Conservation (phyloP, 2,888 invertebrate genomes). For the Cosmorhoe ocellata region DNA sequence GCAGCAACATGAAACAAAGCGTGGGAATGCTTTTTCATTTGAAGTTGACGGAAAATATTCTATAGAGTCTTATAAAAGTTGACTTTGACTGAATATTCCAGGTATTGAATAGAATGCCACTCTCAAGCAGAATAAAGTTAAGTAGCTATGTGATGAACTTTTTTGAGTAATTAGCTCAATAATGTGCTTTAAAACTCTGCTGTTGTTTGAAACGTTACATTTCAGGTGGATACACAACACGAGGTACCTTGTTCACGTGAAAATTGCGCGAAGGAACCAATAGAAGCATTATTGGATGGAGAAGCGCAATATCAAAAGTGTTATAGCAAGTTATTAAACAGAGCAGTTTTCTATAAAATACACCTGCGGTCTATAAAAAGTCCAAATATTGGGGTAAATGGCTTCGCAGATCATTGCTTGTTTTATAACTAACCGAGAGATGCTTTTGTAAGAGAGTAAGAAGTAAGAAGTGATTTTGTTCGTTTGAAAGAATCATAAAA, state of each 20-base stretch:
- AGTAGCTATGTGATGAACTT: no score
- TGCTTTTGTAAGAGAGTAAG: constrained; percentile 24
- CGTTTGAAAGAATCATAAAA: neutral
- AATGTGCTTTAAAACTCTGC: no score
- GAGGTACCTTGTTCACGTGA: neutral
- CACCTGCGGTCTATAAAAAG: constrained; percentile 71
- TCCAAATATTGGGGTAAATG: constrained; percentile 53
- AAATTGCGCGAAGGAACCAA: neutral
- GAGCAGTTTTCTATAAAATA: constrained; percentile 62
- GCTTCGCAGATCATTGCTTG: constrained; percentile 55
- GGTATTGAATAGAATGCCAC: constrained; percentile 1
- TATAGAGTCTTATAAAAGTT: constrained; percentile 14
- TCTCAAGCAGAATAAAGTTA: neutral
- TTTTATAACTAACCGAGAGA: constrained; percentile 46
- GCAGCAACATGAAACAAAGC: constrained; percentile 33
- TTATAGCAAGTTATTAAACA: constrained; percentile 52
- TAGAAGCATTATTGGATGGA: constrained; percentile 6
- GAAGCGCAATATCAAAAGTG: constrained; percentile 52
- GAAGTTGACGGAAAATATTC: constrained; percentile 20
- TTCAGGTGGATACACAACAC: neutral
- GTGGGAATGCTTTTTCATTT: constrained; percentile 29
- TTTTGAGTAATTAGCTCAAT: no score
- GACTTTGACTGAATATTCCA: neutral
- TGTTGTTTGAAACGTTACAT: no score
- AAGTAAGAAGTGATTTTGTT: neutral